Percentiles rank a stretch among this genome's conserved stretches.
Evolutionary conservation across 2,888 invertebrate species (phyloP).

Genomic region (Lumbricus terrestris): DNA sequence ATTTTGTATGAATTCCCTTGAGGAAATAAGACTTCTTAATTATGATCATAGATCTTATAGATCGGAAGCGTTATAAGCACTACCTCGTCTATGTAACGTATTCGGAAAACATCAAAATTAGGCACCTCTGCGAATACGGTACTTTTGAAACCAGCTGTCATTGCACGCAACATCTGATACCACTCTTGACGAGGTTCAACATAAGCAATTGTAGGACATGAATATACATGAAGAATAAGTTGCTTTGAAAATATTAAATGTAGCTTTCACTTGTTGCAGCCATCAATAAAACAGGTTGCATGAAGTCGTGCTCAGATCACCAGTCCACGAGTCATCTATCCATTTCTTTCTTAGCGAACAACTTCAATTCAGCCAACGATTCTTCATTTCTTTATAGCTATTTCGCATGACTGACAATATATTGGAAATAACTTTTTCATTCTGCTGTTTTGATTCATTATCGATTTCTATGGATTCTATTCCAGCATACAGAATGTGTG

Average conservation of each 20-base stretch:
- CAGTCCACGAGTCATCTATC: not conserved
- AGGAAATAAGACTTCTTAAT: not conserved
- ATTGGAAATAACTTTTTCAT: not conserved
- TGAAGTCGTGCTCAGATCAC: not conserved
- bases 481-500: not conserved
- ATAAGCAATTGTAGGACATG: no score
- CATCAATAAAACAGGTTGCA: not conserved
- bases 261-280: not conserved
- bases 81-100: not conserved
- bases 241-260: not conserved
- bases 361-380: not conserved
- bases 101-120: not conserved
- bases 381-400: not conserved
- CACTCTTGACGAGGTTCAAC: no score
- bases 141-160: no score
- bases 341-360: not conserved
- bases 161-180: no score
- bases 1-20: not conserved
- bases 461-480: not conserved
- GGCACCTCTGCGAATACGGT: no score
- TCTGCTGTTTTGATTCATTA: not conserved
- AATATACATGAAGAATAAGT: not conserved
- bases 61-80: not conserved
- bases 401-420: not conserved
- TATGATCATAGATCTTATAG: not conserved